Conservation (phyloP, 92 coral and sea anemone genomes). For the Parazoanthus darwini region DNA sequence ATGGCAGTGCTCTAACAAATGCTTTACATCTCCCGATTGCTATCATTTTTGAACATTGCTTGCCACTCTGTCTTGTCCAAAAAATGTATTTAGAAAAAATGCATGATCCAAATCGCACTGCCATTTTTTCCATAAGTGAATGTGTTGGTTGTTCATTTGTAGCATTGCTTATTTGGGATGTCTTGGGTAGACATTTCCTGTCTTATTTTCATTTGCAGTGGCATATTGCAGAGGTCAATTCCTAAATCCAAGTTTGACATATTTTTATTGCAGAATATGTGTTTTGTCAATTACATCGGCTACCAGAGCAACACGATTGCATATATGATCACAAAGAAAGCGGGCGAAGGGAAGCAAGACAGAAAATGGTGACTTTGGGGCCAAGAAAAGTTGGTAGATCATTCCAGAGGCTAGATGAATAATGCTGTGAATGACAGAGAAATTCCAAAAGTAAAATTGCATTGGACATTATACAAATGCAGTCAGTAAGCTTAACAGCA, state of each 20-base stretch:
- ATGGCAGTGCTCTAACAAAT: too few species aligned
- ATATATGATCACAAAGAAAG: slow-evolving; percentile 88
- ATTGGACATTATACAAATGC: slow-evolving; percentile 18
- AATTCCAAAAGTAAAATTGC: slow-evolving; percentile 8
- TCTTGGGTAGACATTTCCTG: too few species aligned
- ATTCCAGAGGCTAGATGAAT: slow-evolving; percentile 88
- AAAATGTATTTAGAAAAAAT: too few species aligned
- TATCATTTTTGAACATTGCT: too few species aligned
- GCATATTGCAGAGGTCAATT: too few species aligned
- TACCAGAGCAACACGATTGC: slow-evolving; percentile 88
- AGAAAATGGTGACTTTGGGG: slow-evolving; percentile 86
- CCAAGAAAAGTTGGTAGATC: slow-evolving; percentile 91
- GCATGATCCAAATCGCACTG: too few species aligned
- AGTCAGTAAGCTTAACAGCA: slow-evolving; percentile 18
- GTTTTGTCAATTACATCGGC: slow-evolving; percentile 86
- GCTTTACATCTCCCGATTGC: too few species aligned
- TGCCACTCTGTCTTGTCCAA: too few species aligned
- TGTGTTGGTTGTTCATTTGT: too few species aligned
- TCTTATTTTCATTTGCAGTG: too few species aligned
- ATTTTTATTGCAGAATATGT: slow-evolving; percentile 61
- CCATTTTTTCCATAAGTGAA: too few species aligned
- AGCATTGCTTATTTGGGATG: too few species aligned
- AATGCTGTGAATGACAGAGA: not conserved
- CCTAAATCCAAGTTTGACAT: not conserved
- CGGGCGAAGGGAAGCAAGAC: slow-evolving; percentile 82